phyloP scores from a whole-genome alignment of 2,888 invertebrate genomes.

The Stomorhina lunata region DNA sequence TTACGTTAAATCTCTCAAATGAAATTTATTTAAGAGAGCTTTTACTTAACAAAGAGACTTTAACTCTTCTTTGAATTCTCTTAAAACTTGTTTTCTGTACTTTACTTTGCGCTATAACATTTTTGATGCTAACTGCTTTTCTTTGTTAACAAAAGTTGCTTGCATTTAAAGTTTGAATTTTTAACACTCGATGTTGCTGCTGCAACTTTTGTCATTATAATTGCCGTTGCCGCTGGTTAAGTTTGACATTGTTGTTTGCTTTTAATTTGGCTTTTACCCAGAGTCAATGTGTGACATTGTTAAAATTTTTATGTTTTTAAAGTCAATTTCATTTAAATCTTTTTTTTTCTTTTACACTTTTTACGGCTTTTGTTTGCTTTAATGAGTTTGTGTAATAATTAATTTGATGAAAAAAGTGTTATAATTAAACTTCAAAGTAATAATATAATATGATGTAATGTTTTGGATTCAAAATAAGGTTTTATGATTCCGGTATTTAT shows the following conservation, averaged over 20 bases:
- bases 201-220: not conserved
- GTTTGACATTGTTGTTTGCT: not conserved
- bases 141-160: not conserved
- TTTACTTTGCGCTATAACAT: not conserved
- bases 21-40: constrained; percentile 27
- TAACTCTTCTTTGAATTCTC: constrained; percentile 1
- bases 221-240: not conserved
- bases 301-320: not conserved
- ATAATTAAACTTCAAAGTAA: not conserved
- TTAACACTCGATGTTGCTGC: constrained; percentile 26
- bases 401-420: not conserved
- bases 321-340: not conserved
- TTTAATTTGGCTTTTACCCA: constrained; percentile 1
- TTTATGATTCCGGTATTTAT: too few relatives aligned
- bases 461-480: too few relatives aligned
- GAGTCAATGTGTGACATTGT: constrained; percentile 21
- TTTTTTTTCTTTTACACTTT: not conserved
- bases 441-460: not conserved
- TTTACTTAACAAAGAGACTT: not conserved
- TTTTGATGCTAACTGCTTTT: too few relatives aligned
- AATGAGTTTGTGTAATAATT: not conserved
- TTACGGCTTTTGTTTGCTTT: not conserved
- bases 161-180: not conserved
- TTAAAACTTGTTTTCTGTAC: not conserved
- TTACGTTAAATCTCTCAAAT: not conserved